phyloP scores from a whole-genome alignment of 2,888 invertebrate species.

The Tipula confusa region DNA sequence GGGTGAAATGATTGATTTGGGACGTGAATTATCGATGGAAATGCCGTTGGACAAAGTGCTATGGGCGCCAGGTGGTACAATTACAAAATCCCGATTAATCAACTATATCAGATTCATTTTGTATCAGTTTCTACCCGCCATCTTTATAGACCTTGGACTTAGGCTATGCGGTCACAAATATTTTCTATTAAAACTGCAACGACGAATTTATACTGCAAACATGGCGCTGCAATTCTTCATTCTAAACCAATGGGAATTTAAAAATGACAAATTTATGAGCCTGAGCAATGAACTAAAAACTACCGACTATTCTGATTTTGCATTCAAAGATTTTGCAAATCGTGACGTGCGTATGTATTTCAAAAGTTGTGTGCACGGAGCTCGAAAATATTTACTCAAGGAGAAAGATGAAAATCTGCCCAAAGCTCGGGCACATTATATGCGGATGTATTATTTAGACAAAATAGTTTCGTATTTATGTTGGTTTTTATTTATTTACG shows the following conservation, averaged over 20 bases:
- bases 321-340: conserved; percentile 36
- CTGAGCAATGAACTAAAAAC: conserved; percentile 54
- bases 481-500: neutral
- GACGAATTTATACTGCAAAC: conserved; percentile 73
- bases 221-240: conserved; percentile 69
- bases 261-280: conserved; percentile 57
- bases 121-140: conserved; percentile 73
- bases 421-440: conserved; percentile 32
- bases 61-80: conserved; percentile 60
- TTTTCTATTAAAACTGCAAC: conserved; percentile 70
- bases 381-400: conserved; percentile 44
- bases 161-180: conserved; percentile 65
- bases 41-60: conserved; percentile 67
- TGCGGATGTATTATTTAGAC: conserved; percentile 29
- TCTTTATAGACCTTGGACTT: conserved; percentile 65
- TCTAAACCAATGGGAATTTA: conserved; percentile 71
- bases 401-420: conserved; percentile 40
- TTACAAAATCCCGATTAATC: conserved; percentile 56
- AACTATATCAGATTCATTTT: conserved; percentile 66
- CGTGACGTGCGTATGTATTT: conserved; percentile 42
- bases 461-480: neutral
- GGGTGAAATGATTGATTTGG: conserved; percentile 57
- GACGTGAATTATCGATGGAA: conserved; percentile 51
- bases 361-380: conserved; percentile 42
- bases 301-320: conserved; percentile 46